Evolutionary conservation across 2,113 vertebrate genomes (phyloP), one percentile per base, ranked within the genome.

Genomic region (Paradoxurus hermaphroditus): DNA sequence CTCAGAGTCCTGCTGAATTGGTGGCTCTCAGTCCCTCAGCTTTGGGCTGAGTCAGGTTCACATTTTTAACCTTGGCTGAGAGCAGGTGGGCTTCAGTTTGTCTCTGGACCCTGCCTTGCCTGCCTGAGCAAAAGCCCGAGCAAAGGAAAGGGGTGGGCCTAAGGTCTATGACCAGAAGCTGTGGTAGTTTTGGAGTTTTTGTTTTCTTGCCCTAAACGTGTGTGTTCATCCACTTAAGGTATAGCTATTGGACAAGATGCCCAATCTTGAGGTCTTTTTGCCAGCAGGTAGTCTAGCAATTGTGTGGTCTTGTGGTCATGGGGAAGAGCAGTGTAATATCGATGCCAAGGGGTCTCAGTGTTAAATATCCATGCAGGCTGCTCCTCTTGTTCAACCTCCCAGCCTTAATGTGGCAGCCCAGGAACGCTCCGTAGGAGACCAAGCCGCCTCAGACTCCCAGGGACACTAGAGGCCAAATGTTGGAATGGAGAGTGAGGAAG

Each of bases 311-410:
- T n/a, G 31, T 19, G 6, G 51, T 29, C 41, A 9, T 0, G 9
- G 62, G 79, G 12, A 82, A 41, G 29, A 90, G 53, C 29, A 27
- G 90, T 83, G 82, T 46, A 25, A 9, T 68, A 9, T 12, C 56
- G n/a, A 21, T 36, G 73, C 41, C 59, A 41, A 12, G 34, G 81
- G 25, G 62, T 62, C 77, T 31, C 3, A 31, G 27, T 51, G 79
- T 31, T 19, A 1, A 31, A 4, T 15, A 1, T n/a, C 39, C 44
- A 2, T 2, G 12, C 5, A 4, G 49, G 44, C 36, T 6, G 15
- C 88, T 75, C 14, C 16, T 67, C 75, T 53, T 4, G 1, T 46
- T 46, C 27, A 10, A 68, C 84, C 65, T 59, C 34, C 72, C 68
- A n/a, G 79, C 63, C 96, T 94, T 82, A n/a, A 9, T 10, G 4